These are phyloP conservation scores for Microcebus murinus DNA, from an alignment of 2,113 vertebrate genomes.

Conservation along the genomic window DNA sequence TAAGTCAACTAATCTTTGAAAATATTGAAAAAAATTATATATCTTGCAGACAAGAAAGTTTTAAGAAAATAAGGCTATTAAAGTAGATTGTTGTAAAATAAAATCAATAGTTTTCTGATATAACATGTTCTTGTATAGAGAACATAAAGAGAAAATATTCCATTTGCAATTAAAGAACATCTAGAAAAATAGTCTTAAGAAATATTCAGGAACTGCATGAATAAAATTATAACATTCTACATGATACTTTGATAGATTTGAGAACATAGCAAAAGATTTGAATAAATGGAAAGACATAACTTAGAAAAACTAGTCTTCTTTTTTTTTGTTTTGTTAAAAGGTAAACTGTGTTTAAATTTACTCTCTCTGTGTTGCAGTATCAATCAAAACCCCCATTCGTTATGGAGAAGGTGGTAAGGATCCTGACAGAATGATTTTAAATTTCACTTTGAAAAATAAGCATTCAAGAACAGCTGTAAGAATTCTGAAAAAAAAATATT, in stretches of 20 bases:
- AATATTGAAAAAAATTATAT: neutral
- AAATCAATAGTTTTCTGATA: neutral
- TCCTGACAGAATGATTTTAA: neutral
- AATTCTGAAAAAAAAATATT: constrained; percentile 37
- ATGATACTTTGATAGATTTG: neutral
- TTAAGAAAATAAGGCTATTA: neutral
- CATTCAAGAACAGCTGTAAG: neutral
- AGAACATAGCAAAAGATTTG: neutral
- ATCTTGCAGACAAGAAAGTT: neutral
- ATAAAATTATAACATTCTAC: neutral
- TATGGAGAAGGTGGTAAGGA: neutral
- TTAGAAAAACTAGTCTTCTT: neutral
- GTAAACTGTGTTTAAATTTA: neutral
- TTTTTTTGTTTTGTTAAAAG: neutral
- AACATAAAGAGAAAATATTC: neutral
- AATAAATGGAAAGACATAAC: neutral
- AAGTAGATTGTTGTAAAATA: neutral
- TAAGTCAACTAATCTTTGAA: neutral
- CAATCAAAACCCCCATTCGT: neutral
- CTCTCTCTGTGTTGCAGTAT: neutral
- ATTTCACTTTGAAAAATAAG: constrained; percentile 22
- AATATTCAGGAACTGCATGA: neutral
- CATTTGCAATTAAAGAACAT: neutral
- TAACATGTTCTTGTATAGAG: neutral
- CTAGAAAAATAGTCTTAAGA: neutral